A percentile compares a stretch with the other conserved stretches of the same genome.
Evolutionary conservation across 2,113 vertebrate species (phyloP).

Genomic region (Patagioenas fasciata): DNA sequence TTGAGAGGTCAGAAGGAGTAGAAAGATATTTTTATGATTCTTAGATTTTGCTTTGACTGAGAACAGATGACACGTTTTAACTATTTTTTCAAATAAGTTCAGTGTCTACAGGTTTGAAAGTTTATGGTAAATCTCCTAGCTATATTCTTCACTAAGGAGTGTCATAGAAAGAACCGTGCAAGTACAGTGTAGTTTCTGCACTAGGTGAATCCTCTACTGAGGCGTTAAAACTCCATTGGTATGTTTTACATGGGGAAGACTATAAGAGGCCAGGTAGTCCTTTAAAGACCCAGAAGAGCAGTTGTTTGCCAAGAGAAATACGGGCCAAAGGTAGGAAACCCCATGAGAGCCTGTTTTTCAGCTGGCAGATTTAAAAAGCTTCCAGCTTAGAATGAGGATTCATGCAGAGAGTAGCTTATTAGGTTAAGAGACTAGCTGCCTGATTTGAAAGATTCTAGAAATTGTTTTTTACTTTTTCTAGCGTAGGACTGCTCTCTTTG

Average conservation of each 20-base stretch:
- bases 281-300: background rate
- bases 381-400: background rate
- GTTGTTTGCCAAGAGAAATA: background rate
- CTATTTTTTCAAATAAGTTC: background rate
- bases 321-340: background rate
- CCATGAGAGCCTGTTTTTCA: background rate
- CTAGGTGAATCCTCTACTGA: background rate
- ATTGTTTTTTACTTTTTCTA: background rate
- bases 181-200: background rate
- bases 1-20: slow-evolving; percentile 10
- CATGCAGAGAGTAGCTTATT: background rate
- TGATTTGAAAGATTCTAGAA: background rate
- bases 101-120: background rate
- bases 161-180: background rate
- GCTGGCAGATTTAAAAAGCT: background rate
- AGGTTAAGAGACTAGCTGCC: background rate
- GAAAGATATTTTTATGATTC: slow-evolving; percentile 33
- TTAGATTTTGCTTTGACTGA: slow-evolving; percentile 10
- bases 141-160: background rate
- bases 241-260: background rate
- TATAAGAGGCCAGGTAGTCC: background rate
- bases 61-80: background rate
- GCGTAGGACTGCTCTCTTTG: background rate
- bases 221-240: background rate
- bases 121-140: background rate